Evolutionary conservation across 2,888 invertebrate species (phyloP).

Genomic region (Dicycla oo): DNA sequence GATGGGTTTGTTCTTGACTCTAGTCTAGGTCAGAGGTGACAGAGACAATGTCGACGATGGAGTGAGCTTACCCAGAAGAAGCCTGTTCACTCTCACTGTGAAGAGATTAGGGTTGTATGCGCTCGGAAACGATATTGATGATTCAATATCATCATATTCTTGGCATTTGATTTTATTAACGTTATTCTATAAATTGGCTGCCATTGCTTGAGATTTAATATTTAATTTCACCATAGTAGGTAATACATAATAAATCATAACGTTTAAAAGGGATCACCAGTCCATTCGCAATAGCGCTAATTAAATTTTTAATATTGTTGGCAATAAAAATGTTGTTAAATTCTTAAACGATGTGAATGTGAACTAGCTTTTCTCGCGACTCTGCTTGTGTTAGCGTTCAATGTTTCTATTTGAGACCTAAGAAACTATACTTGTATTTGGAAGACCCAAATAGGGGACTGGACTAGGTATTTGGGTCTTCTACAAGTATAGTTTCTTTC

Average conservation of each 20-base stretch:
- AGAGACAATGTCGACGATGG: no score
- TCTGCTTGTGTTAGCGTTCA: not conserved
- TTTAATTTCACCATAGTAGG: constrained; percentile 34
- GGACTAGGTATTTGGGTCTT: no score
- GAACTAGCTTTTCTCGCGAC: not conserved
- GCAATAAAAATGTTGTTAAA: constrained; percentile 40
- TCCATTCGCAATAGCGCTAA: constrained; percentile 27
- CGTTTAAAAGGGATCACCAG: constrained; percentile 51
- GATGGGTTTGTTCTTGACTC: no score
- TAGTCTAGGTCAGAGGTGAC: no score
- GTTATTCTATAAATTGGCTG: constrained; percentile 27
- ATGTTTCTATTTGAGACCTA: not conserved
- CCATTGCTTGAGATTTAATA: constrained; percentile 42
- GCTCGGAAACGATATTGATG: no score
- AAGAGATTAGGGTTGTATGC: no score
- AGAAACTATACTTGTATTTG: not conserved
- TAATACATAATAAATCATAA: constrained; percentile 53
- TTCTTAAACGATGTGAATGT: constrained; percentile 11
- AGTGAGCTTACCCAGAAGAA: no score
- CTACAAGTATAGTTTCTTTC: no score
- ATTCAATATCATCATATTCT: constrained; percentile 29
- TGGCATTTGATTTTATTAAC: constrained; percentile 55
- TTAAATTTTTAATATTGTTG: constrained; percentile 13
- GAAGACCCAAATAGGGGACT: not conserved
- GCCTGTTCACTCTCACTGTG: no score